Percentiles rank a stretch among this genome's conserved stretches.
Evolutionary conservation across 1,140 invertebrate species (phyloP).

Genomic region (Telenomus remus): DNA sequence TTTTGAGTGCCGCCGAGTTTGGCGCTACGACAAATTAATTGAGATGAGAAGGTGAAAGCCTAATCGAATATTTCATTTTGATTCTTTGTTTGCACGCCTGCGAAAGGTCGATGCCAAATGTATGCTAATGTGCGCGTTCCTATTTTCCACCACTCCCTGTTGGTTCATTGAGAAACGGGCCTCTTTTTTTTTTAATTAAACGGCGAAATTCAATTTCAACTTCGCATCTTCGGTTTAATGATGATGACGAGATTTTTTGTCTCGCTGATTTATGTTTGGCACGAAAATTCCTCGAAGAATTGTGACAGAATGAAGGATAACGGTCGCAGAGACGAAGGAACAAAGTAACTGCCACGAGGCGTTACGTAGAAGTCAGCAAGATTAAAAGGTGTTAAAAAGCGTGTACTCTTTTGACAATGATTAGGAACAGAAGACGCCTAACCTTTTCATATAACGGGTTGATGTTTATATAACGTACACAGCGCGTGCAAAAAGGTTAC

Average conservation of each 20-base stretch:
- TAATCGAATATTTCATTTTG: constrained; percentile 25
- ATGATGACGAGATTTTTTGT: no score
- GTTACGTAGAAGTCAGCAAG: constrained; percentile 1
- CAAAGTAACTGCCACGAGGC: no score
- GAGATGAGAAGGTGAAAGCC: constrained; percentile 25
- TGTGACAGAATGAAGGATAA: background rate
- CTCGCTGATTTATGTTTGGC: no score
- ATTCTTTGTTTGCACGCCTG: constrained; percentile 43
- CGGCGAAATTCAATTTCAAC: no score
- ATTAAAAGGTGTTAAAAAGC: constrained; percentile 38
- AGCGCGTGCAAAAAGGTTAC: constrained; percentile 31
- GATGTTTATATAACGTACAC: constrained; percentile 52
- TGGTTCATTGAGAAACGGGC: no score
- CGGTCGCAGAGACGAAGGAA: background rate
- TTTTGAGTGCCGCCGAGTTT: constrained; percentile 17
- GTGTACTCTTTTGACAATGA: constrained; percentile 42
- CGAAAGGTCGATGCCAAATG: constrained; percentile 44
- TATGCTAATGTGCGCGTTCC: background rate
- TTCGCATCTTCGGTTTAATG: no score
- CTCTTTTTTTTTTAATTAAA: no score
- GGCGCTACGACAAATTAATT: constrained; percentile 39
- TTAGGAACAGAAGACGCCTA: constrained; percentile 36
- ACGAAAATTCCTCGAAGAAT: no score
- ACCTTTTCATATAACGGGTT: constrained; percentile 47
- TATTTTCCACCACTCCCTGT: background rate